Conservation (phyloP, 2,888 invertebrate genomes). For the Pachydiplax longipennis region DNA sequence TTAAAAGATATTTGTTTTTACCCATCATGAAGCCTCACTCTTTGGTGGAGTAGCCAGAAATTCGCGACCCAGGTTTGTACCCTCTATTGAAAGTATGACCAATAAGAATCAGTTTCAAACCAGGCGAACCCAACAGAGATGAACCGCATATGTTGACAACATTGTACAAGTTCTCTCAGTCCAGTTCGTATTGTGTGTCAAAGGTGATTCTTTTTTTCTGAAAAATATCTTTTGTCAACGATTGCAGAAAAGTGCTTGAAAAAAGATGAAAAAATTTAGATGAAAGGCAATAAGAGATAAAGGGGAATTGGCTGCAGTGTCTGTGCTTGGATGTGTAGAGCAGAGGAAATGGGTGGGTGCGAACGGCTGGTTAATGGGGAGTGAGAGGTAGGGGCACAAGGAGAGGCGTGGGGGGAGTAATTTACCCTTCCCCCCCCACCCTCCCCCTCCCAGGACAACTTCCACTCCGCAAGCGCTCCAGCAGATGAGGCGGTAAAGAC, state of each 20-base stretch:
- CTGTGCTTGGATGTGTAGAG: conserved; percentile 28
- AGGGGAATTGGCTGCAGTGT: not conserved
- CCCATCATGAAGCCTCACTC: not conserved
- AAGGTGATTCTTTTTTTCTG: conserved; percentile 39
- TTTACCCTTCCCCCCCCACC: not conserved
- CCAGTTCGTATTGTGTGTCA: conserved; percentile 39
- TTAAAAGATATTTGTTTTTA: conserved; percentile 14
- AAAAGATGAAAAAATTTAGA: conserved; percentile 18
- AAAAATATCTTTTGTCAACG: conserved; percentile 40
- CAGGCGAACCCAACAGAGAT: not conserved
- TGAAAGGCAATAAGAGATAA: conserved; percentile 18
- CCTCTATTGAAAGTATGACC: not conserved
- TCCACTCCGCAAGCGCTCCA: conserved; percentile 12
- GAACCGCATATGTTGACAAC: not conserved
- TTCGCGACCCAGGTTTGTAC: conserved; percentile 12
- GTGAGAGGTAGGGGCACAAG: not conserved
- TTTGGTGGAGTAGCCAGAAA: conserved; percentile 23
- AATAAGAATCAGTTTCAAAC: not conserved
- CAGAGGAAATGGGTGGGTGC: not conserved
- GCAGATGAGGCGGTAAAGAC: conserved; percentile 20
- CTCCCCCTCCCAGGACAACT: not conserved
- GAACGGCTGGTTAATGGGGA: conserved; percentile 3
- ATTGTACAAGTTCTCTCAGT: not conserved
- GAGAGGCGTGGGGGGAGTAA: not conserved
- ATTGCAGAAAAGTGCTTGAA: conserved; percentile 42